Conservation (phyloP, 1,140 invertebrate genomes). For the Telenomus remus region DNA sequence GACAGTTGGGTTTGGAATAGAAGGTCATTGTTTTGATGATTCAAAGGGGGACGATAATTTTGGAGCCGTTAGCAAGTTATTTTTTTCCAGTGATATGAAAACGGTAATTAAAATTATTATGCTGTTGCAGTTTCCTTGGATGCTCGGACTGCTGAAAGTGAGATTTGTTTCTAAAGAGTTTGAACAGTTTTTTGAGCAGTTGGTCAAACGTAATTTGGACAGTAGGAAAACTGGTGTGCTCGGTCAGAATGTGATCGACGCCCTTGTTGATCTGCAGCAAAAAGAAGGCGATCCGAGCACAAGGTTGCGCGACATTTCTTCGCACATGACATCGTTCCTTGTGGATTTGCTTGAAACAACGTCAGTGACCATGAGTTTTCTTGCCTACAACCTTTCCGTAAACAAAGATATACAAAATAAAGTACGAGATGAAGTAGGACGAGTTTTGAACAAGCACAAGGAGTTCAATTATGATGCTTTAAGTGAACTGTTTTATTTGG, state of each 20-base stretch:
- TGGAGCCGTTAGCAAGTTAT: slow-evolving; percentile 14
- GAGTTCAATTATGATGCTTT: slow-evolving; percentile 51
- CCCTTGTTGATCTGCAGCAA: slow-evolving; percentile 36
- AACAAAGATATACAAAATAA: slow-evolving; percentile 36
- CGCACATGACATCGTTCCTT: slow-evolving; percentile 50
- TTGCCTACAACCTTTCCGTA: not conserved
- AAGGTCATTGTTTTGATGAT: slow-evolving; percentile 54
- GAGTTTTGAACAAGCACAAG: too few relatives aligned
- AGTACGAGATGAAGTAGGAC: too few relatives aligned
- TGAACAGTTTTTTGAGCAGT: slow-evolving; percentile 8
- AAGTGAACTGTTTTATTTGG: slow-evolving; percentile 58
- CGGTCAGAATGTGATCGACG: slow-evolving; percentile 23
- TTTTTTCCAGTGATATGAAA: slow-evolving; percentile 7
- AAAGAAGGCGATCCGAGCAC: slow-evolving; percentile 20
- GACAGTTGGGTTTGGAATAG: slow-evolving; percentile 45
- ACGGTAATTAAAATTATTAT: slow-evolving; percentile 6
- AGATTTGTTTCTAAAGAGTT: slow-evolving; percentile 8
- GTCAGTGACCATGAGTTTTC: slow-evolving; percentile 21
- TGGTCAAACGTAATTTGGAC: slow-evolving; percentile 3
- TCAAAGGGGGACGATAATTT: slow-evolving; percentile 23
- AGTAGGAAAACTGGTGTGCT: not conserved
- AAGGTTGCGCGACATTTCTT: not conserved
- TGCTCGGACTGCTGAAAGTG: not conserved
- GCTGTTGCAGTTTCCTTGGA: too few relatives aligned
- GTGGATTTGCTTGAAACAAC: slow-evolving; percentile 50